phyloP scores from a whole-genome alignment of 2,888 invertebrate species.

The Drepana falcataria region DNA sequence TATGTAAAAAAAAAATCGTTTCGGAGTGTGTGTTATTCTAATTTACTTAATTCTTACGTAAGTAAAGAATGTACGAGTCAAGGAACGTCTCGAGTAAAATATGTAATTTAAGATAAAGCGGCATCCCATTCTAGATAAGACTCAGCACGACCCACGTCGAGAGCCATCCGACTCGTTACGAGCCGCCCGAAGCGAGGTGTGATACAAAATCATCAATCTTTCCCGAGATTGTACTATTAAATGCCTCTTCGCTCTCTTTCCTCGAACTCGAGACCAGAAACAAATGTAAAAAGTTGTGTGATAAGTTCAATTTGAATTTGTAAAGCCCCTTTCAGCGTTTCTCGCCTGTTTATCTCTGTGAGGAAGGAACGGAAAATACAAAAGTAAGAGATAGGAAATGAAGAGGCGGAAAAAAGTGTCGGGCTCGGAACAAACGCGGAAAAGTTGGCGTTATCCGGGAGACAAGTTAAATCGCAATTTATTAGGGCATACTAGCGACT shows the following conservation, averaged over 20 bases:
- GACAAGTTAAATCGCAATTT: slow-evolving; percentile 79
- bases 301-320: slow-evolving; percentile 80
- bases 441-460: slow-evolving; percentile 77
- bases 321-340: slow-evolving; percentile 79
- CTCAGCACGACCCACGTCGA: slow-evolving; percentile 73
- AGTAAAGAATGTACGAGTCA: slow-evolving; percentile 51
- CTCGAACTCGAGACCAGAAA: slow-evolving; percentile 76
- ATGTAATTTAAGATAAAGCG: slow-evolving; percentile 78
- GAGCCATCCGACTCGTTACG: slow-evolving; percentile 74
- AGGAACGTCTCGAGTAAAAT: slow-evolving; percentile 72
- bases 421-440: slow-evolving; percentile 75
- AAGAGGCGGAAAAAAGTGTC: slow-evolving; percentile 79
- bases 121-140: slow-evolving; percentile 76
- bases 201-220: slow-evolving; percentile 80
- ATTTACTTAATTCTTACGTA: neutral
- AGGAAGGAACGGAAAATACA: slow-evolving; percentile 76
- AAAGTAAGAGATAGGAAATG: slow-evolving; percentile 80
- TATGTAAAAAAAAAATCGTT: no score
- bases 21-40: neutral
- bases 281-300: slow-evolving; percentile 80
- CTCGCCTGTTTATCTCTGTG: slow-evolving; percentile 77
- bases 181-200: slow-evolving; percentile 78
- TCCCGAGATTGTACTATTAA: slow-evolving; percentile 78
- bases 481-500: slow-evolving; percentile 74
- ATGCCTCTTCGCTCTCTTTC: slow-evolving; percentile 77